Percentiles rank a stretch among this genome's conserved stretches.
Evolutionary conservation across 2,888 invertebrate genomes (phyloP).

Genomic region (Sicus ferrugineus): DNA sequence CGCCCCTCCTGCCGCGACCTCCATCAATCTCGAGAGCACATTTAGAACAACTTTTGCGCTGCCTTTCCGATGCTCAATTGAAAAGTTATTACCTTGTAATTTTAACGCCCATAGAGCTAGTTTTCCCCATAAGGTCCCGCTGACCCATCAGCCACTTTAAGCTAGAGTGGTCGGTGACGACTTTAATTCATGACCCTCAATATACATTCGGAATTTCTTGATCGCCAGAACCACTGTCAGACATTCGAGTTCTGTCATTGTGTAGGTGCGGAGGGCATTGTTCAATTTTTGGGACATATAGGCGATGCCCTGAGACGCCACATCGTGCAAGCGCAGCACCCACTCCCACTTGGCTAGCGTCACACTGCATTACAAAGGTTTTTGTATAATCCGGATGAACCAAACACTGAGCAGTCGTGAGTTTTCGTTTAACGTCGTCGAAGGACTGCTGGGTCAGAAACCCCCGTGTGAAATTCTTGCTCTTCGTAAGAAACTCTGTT

Average conservation of each 20-base stretch:
- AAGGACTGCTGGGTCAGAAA: conserved; percentile 17
- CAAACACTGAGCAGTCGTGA: conserved; percentile 31
- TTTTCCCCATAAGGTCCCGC: background rate
- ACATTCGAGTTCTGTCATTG: conserved; percentile 31
- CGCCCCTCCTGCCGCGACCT: background rate
- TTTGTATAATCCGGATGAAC: conserved; percentile 31
- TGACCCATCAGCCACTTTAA: conserved; percentile 14
- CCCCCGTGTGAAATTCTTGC: conserved; percentile 10
- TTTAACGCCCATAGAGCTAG: background rate
- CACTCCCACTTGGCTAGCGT: conserved; percentile 31
- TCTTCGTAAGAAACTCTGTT: conserved; percentile 24
- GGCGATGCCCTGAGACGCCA: conserved; percentile 30
- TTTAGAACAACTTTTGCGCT: background rate
- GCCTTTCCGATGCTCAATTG: background rate
- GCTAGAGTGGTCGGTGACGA: background rate
- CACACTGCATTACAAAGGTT: conserved; percentile 36
- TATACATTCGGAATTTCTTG: conserved; percentile 30
- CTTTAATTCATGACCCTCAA: conserved; percentile 10
- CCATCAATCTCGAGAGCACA: background rate
- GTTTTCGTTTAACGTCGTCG: conserved; percentile 24
- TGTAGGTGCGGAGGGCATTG: conserved; percentile 33
- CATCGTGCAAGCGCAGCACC: conserved; percentile 33
- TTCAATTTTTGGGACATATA: conserved; percentile 39
- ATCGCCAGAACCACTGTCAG: conserved; percentile 30
- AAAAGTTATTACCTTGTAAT: background rate